Conservation (phyloP, 2,113 vertebrate species). For the Pandion haliaetus region DNA sequence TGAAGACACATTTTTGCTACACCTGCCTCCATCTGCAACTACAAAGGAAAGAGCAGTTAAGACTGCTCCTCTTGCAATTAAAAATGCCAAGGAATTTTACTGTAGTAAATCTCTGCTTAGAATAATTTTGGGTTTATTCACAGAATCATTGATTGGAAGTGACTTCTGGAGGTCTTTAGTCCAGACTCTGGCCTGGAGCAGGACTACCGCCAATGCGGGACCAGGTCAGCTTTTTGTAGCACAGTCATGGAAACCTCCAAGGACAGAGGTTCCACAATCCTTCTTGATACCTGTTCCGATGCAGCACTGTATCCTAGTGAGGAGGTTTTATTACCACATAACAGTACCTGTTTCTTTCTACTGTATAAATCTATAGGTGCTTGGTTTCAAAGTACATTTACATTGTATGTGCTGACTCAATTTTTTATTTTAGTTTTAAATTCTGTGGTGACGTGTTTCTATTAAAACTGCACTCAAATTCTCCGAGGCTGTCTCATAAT, state of each 20-base stretch:
- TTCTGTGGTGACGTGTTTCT: accelerated
- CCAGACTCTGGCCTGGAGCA: background rate
- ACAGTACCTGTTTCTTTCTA: background rate
- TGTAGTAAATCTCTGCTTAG: background rate
- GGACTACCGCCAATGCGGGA: background rate
- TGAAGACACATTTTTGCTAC: background rate
- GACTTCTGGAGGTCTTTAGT: background rate
- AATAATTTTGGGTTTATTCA: background rate
- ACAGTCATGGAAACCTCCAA: background rate
- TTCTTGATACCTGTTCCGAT: background rate
- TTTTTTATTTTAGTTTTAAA: background rate
- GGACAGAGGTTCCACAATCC: background rate
- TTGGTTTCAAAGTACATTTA: background rate
- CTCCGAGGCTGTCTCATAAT: background rate
- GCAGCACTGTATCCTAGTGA: background rate
- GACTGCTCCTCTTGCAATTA: background rate
- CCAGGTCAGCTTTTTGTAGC: background rate
- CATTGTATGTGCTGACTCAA: background rate
- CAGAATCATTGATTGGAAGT: background rate
- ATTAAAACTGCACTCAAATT: background rate
- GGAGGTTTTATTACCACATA: background rate
- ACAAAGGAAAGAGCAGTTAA: background rate
- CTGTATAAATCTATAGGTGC: background rate
- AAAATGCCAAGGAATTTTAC: background rate
- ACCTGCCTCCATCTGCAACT: background rate